phyloP scores from a whole-genome alignment of 2,888 invertebrate genomes.

The Orthosia gothica region DNA sequence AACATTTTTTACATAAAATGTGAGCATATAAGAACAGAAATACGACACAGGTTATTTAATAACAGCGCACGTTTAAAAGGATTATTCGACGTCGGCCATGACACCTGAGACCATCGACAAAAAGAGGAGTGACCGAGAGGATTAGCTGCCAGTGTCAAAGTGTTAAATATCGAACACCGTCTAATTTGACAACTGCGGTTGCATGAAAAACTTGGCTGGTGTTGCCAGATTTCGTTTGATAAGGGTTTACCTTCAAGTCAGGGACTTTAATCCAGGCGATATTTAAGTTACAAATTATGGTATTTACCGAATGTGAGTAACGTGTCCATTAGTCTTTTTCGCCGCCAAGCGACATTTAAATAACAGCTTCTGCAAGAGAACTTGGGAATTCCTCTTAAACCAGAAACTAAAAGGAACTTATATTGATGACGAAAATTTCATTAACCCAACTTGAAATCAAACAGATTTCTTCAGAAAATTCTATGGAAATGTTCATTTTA shows the following conservation, averaged over 20 bases:
- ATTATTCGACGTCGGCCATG: constrained; percentile 87
- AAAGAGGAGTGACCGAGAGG: constrained; percentile 87
- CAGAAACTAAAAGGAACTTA: not conserved
- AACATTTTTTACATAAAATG: constrained; percentile 77
- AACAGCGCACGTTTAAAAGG: constrained; percentile 88
- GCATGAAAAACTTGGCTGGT: constrained; percentile 77
- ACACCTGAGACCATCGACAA: constrained; percentile 84
- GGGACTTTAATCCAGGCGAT: constrained; percentile 21
- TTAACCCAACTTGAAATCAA: not conserved
- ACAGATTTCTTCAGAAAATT: not conserved
- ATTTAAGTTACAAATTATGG: constrained; percentile 18
- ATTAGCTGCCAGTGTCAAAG: constrained; percentile 91
- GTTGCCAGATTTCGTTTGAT: constrained; percentile 55
- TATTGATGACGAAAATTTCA: not conserved
- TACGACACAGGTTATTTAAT: constrained; percentile 86
- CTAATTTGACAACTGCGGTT: constrained; percentile 90
- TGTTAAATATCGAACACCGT: constrained; percentile 91
- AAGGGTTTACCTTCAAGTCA: constrained; percentile 42
- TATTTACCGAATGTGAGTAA: not conserved
- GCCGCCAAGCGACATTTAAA: not conserved
- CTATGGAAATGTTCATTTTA: not conserved
- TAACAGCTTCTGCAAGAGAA: not conserved
- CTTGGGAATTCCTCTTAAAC: too few relatives aligned
- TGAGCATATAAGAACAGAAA: constrained; percentile 80
- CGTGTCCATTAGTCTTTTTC: constrained; percentile 17